Evolutionary conservation across 2,888 invertebrate species (phyloP), one percentile per base, ranked within the genome.

Genomic region (Drosophila engyochracea): DNA sequence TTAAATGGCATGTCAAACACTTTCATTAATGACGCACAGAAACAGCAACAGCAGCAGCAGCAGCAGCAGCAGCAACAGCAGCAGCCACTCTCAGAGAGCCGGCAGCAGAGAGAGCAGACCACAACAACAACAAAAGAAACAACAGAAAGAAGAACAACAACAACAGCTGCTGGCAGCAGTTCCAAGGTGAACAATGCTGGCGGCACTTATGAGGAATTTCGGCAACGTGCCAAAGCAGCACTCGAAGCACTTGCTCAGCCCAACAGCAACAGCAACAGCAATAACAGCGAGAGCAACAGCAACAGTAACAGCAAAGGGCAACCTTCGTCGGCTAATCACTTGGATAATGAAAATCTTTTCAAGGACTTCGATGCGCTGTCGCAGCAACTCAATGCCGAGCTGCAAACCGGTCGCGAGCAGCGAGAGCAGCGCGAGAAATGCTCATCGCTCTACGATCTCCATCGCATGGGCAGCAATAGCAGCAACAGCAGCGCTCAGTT

Each of bases 311-410:
- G 30, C 82, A 84, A 33, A 58, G 69, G 22, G 37, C 74, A 77
- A 61, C 41, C 59, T 66, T 55, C 58, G 60, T 59, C 73, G 70
- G 76, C 74, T 68, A 68, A 84, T 72, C 81, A 81, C 63, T 91
- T 91, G 81, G 92, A 92, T 75, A 91, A 89, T 79, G 93, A 93
- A 74, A 91, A 89, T 78, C 85, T 93, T 41, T 93, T 93, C 91
- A 93, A 93, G 89, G 93, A 93, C 83, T 93, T 93, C 72, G 93
- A 93, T 66, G 90, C 92, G 41, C 83, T 93, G n/a, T 93, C 93
- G 4, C 92, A 92, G 70, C 90, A 93, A 59, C 85, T 93, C 58
- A 89, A 92, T 59, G 85, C 85, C 64, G 93, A 93, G 74, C 82
- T 93, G 68, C 91, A 91, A 22, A 82, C 87, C 14, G 89, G 91